Base-by-base conservation (phyloP, 1,140 invertebrate genomes). In the Drusus annulatus region DNA sequence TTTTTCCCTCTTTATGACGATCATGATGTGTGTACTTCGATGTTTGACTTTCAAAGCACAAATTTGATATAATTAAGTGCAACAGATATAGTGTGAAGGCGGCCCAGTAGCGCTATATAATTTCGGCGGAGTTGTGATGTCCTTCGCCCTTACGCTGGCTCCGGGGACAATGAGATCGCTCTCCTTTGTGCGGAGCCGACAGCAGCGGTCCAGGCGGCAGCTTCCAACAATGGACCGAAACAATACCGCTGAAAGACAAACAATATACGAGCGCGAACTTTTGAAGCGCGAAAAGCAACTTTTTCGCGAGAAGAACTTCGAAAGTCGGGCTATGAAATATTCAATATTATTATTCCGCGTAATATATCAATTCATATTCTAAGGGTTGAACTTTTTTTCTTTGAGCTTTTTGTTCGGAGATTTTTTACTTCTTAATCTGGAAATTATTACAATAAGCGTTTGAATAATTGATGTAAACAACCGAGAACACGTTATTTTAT, bases 201-300 rank as follows among this genome's bases (percentile, higher is more conserved):
- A 76, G 63, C 80, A 31, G 68, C 76, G 69, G 76, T 78, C 76
- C 65, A 2, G 50, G 50, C 65, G 56, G 79, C 74, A 69, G 73
- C 52, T 52, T 69, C 68, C 79, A 71, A 81, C 80, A 78, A 78
- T 77, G 76, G 76, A 25, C 76, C 76, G 80, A 81, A 81, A 81
- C 80, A 81, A 81, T 81, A 81, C 80, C 69, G 45, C 50, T 69
- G 50, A 52, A 25, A 76, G 68, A 52, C 36, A 69, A 69, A 51
- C 56, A 69, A 81, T 81, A 78, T 73, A 81, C 76, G 74, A 80
- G 63, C 80, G 31, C 58, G 19, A 73, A 21, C 62, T 45, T 21
- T 50, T n/a, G 23, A 36, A 45, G 50, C 51, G 71, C 51, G 54
- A 76, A 76, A 60, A 63, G 21, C 31, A 10, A 50, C 21, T 36